Conservation (phyloP, 2,113 vertebrate species). For the Nipponia nippon region DNA sequence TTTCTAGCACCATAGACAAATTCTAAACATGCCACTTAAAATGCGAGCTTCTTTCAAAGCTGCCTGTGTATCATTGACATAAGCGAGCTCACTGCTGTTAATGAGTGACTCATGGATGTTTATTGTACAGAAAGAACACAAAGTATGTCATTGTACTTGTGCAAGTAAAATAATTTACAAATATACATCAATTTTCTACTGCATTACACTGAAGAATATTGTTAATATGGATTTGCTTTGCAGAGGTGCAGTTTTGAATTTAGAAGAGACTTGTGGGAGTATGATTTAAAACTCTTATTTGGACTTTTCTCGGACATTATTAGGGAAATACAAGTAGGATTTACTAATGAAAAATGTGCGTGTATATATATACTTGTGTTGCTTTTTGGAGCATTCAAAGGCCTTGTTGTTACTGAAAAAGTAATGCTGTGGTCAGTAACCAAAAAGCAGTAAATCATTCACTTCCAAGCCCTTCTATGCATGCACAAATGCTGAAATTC, state of each 20-base stretch:
- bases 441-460: neutral
- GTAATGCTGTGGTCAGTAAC: neutral
- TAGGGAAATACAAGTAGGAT: neutral
- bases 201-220: neutral
- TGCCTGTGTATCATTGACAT: neutral
- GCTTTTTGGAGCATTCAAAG: neutral
- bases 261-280: neutral
- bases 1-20: neutral
- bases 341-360: neutral
- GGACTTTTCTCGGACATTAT: neutral
- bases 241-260: neutral
- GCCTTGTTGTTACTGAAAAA: neutral
- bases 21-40: neutral
- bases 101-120: conserved; percentile 39
- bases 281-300: neutral
- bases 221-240: neutral
- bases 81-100: neutral
- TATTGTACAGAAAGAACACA: neutral
- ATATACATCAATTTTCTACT: neutral
- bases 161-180: neutral
- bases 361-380: neutral
- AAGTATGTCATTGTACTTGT: neutral
- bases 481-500: neutral
- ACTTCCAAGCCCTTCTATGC: neutral
- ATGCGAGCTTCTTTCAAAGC: neutral